Base-by-base conservation (phyloP, 2,888 invertebrate genomes). In the Drosophila ustulata region DNA sequence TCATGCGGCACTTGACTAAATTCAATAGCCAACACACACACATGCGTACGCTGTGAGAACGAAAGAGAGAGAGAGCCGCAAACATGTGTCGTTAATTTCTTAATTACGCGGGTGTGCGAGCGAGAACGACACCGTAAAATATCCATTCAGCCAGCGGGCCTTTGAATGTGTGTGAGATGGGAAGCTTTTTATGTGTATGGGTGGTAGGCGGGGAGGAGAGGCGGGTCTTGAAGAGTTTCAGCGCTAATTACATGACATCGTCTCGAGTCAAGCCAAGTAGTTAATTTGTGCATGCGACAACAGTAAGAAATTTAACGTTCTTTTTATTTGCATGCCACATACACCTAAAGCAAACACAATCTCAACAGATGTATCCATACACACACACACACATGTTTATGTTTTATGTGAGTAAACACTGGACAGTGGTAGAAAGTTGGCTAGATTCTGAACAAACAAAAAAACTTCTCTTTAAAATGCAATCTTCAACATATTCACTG, bases 61-160 rank as follows among this genome's bases (percentile, higher is more conserved):
- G 30, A 30, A 30, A 30, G 30, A 30, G 2, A 30, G 30, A 55
- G 64, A 79, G 88, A 79, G 71, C 69, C 69, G 66, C 88, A 79
- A 88, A 85, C 82, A 83, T 88, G 78, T 83, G 88, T 82, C 88
- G 88, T 83, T 83, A 83, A 83, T 83, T 88, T 83, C 88, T 88
- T 83, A 83, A 83, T 83, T 83, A 83, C 88, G 88, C 83, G 83
- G 80, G 80, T 85, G 82, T 71, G 46, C 49, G 51, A 58, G 63
- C 6, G 39, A 55, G 47, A 65, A 23, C 49, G 63, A 53, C 39
- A 58, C 34, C 46, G 43, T 30, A 50, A 45, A 74, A 57, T 67
- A 69, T 55, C 75, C 79, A 76, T 78, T 76, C 75, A 76, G 70
- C 7, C 56, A 26, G 49, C 58, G 61, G 4, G 0, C 28, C 28